These are phyloP conservation scores for Apeltes quadracus DNA, from an alignment of 2,113 vertebrate species.

Conservation along the genomic window DNA sequence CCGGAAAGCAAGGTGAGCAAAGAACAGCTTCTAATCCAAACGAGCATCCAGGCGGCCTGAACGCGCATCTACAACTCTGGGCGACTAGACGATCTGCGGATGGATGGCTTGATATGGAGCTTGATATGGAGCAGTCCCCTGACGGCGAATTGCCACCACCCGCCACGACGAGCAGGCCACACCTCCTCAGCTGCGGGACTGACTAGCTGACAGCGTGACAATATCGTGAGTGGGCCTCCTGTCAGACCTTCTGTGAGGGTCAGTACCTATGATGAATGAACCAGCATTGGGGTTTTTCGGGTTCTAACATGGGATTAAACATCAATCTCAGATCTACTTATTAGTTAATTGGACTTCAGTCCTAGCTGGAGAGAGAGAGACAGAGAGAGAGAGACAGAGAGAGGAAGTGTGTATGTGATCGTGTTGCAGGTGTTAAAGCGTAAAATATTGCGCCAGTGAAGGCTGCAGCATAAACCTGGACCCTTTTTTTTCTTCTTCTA, in stretches of 20 bases:
- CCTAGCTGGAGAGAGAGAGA: not conserved
- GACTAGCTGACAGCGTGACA: too few relatives aligned
- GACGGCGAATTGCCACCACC: too few relatives aligned
- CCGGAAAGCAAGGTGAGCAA: too few relatives aligned
- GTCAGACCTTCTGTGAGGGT: not conserved
- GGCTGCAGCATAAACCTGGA: slow-evolving; percentile 62
- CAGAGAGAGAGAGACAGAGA: not conserved
- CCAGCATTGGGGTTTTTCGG: not conserved
- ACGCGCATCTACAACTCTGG: too few relatives aligned
- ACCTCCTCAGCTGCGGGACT: too few relatives aligned
- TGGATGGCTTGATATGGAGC: too few relatives aligned
- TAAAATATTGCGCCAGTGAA: slow-evolving; percentile 70
- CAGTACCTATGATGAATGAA: not conserved
- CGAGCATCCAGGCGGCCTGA: too few relatives aligned
- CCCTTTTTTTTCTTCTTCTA: slow-evolving; percentile 71
- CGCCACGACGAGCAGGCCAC: too few relatives aligned
- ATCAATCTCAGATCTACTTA: slow-evolving; percentile 19
- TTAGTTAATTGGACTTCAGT: slow-evolving; percentile 11
- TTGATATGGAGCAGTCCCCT: too few relatives aligned
- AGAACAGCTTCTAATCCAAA: too few relatives aligned
- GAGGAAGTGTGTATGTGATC: slow-evolving; percentile 9
- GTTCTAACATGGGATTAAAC: not conserved
- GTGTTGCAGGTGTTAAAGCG: slow-evolving; percentile 32
- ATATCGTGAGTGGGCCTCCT: not conserved
- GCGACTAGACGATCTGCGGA: too few relatives aligned